Conservation (phyloP, 2,113 vertebrate genomes). For the Ciconia maguari region DNA sequence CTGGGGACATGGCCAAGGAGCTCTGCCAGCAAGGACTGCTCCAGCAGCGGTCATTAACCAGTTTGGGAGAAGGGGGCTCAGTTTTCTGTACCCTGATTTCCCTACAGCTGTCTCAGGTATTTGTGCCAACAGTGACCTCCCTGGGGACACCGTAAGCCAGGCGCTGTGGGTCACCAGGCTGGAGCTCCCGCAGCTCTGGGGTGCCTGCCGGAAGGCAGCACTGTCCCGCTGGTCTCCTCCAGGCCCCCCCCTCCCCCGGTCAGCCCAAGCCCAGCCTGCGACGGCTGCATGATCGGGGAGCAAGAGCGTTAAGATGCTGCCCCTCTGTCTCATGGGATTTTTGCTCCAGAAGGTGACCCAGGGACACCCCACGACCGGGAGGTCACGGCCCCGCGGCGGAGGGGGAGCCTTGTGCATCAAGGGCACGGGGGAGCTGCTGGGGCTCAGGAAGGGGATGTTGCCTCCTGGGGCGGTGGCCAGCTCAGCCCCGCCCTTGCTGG, state of each 20-base stretch:
- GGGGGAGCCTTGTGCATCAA: background rate
- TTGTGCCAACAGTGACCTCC: background rate
- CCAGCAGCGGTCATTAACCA: background rate
- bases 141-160: accelerated
- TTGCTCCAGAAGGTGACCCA: background rate
- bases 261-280: background rate
- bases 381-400: accelerated
- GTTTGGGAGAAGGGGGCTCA: background rate
- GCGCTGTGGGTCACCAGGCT: background rate
- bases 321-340: background rate
- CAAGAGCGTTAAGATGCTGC: background rate
- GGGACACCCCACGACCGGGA: accelerated
- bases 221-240: background rate
- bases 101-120: background rate
- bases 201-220: background rate
- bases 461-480: too few relatives aligned
- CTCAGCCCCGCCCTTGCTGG: background rate
- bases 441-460: background rate
- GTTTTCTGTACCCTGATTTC: background rate
- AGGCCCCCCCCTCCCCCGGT: background rate
- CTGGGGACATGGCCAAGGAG: background rate
- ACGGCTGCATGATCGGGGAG: accelerated
- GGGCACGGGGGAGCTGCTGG: background rate
- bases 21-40: background rate
- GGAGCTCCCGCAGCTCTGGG: background rate